Evolutionary conservation across 2,888 invertebrate species (phyloP), one percentile per base, ranked within the genome.

Genomic region (Sarcophaga carnaria): DNA sequence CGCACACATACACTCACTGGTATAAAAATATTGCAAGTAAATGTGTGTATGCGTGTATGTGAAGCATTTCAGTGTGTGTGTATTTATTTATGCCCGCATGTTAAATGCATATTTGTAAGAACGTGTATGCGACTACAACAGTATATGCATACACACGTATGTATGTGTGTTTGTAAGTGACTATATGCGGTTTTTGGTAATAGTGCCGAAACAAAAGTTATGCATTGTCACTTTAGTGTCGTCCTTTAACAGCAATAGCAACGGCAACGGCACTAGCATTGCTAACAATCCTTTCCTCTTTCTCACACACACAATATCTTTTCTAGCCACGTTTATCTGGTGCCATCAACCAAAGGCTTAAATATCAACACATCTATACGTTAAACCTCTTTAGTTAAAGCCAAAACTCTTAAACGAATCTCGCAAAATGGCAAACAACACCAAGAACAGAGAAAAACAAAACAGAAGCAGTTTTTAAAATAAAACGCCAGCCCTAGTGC

Each of bases 201-300:
- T 59, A 78, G 86, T 87, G 87, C 81, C 84, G 83, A 81, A 87
- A 84, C 76, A 84, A 79, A 81, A 81, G 78, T 81, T 76, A 84
- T 84, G 87, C 84, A 81, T 84, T 87, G 87, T 82, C 84, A 84
- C 79, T 87, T 79, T 78, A 71, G 75, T 81, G 76, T 74, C 74
- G 74, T 80, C 72, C 77, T 74, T 54, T 47, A 76, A 20, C 2
- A 37, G 37, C 37, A 37, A 37, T 37, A 37, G 37, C 37, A 10
- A 10, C 2, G 37, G 37, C 37, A 78, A 74, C 78, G 64, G 69
- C 54, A 70, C 37, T 37, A 72, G 70, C 63, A 37, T 54, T 54
- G 5, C 54, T 54, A 14, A 14, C 12, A 54, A 10, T 25, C 37
- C 63, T 25, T 14, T 60, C 10, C 27, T 10, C 37, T 62, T 0